Base-by-base conservation (phyloP, 2,797 vertebrate genomes). In the Allobates femoralis region DNA sequence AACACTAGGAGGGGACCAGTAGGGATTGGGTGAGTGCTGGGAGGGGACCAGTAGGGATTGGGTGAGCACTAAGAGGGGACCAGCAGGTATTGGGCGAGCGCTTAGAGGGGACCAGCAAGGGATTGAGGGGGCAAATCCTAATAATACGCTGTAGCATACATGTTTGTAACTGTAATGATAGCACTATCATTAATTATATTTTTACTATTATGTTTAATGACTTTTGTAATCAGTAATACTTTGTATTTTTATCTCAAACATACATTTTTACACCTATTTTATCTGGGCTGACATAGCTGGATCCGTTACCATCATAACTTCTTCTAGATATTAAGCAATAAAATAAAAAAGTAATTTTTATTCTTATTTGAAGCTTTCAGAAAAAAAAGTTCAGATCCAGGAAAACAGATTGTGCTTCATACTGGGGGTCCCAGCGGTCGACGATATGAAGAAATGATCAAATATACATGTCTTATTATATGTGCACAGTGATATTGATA, bases 361-460 rank as follows among this genome's bases (percentile, higher is more conserved):
- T 12, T 37, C 34, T 37, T 34, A 71, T 41, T 50, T 46, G 5
- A 26, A 26, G 69, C 55, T 32, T 51, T 69, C 76, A 79, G 41
- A 34, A 28, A 23, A 46, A 51, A 46, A 46, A 46, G 11, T 18
- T 28, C 37, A 69, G 26, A 71, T 28, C 15, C 55, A 79, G 53
- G 21, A 80, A 73, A 79, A 71, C 16, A 71, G 18, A 71, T 73
- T 79, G 66, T 3, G 53, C 56, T 85, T 69, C 73, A 66, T 67
- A n/a, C 16, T 50, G 71, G 55, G 37, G 34, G 26, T 46, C 67
- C 81, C 34, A 37, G 69, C 50, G 46, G 79, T 15, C 30, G 81
- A 83, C 53, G 26, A 71, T 80, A 60, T 51, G 46, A 50, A 81
- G 55, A 32, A 21, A 55, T 81, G 64, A 81, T 69, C 50, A 10